These are phyloP conservation scores for Falcunculus frontatus DNA, from an alignment of 2,113 vertebrate species.

Conservation along the genomic window DNA sequence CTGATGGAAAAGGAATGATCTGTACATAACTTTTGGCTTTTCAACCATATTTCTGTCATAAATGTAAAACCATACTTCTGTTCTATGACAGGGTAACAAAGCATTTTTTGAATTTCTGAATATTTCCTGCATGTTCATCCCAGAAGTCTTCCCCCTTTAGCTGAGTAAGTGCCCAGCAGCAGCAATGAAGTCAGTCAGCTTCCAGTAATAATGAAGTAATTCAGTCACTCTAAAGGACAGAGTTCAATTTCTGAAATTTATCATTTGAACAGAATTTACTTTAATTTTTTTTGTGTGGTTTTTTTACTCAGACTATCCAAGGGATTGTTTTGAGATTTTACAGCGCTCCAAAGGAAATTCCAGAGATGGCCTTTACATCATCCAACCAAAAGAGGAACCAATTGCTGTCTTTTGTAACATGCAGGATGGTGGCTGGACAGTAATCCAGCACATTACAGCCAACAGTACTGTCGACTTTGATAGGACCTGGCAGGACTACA, in stretches of 20 bases:
- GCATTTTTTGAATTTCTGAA: background rate
- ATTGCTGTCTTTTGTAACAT: conserved; percentile 81
- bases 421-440: conserved; percentile 87
- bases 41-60: background rate
- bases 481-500: conserved; percentile 84
- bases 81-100: background rate
- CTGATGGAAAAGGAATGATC: background rate
- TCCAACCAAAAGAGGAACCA: conserved; percentile 73
- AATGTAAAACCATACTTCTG: background rate
- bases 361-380: conserved; percentile 82
- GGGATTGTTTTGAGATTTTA: conserved; percentile 84
- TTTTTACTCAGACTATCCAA: conserved; percentile 67
- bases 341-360: conserved; percentile 73
- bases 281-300: background rate
- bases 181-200: background rate
- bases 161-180: background rate
- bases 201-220: background rate
- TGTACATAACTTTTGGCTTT: background rate
- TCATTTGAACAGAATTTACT: background rate
- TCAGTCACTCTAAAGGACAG: background rate
- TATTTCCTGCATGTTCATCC: background rate
- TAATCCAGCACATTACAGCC: conserved; percentile 87
- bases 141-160: background rate
- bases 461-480: conserved; percentile 85
- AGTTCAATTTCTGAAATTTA: background rate